A percentile compares a stretch with the other conserved stretches of the same genome.
phyloP scores from a whole-genome alignment of 2,797 vertebrate species.

The Pseudotriccus pelzelni region DNA sequence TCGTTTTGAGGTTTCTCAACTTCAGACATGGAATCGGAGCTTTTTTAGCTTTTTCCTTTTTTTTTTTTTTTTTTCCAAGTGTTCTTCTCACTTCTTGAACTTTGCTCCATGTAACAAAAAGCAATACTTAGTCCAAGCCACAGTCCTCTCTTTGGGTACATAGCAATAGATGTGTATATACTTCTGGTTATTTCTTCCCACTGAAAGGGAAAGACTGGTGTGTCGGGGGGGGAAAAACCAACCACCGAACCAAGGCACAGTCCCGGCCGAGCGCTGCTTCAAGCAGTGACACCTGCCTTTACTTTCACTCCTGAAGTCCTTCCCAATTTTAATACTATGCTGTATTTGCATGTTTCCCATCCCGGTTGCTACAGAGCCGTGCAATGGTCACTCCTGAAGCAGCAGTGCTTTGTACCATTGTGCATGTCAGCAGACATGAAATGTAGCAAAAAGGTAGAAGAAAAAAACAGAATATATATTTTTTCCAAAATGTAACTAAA shows the following conservation, averaged over 20 bases:
- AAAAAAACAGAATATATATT: not conserved
- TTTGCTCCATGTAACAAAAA: slow-evolving; percentile 71
- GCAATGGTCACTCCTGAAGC: slow-evolving; percentile 37
- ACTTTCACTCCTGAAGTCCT: not conserved
- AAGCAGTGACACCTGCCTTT: not conserved
- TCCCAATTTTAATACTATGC: not conserved
- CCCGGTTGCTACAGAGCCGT: slow-evolving; percentile 33
- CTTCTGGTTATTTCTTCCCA: slow-evolving; percentile 53
- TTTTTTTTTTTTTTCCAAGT: not conserved
- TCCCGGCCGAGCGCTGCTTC: not conserved
- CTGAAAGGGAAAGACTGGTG: slow-evolving; percentile 52
- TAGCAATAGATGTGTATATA: slow-evolving; percentile 76
- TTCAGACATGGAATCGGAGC: slow-evolving; percentile 70
- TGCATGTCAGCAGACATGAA: slow-evolving; percentile 54
- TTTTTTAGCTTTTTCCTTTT: slow-evolving; percentile 63
- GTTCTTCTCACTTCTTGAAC: slow-evolving; percentile 57
- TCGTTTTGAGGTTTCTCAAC: slow-evolving; percentile 72
- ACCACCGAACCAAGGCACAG: not conserved
- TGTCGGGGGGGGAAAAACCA: not conserved
- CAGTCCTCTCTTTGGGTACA: slow-evolving; percentile 73
- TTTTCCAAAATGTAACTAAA: slow-evolving; percentile 4
- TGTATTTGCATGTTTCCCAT: slow-evolving; percentile 41
- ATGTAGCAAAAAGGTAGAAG: slow-evolving; percentile 51
- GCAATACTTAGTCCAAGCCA: slow-evolving; percentile 79
- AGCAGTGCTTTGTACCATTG: slow-evolving; percentile 37